Evolutionary conservation across 2,797 vertebrate species (phyloP), one percentile per base, ranked within the genome.

Genomic region (Rhinoraja longicauda): DNA sequence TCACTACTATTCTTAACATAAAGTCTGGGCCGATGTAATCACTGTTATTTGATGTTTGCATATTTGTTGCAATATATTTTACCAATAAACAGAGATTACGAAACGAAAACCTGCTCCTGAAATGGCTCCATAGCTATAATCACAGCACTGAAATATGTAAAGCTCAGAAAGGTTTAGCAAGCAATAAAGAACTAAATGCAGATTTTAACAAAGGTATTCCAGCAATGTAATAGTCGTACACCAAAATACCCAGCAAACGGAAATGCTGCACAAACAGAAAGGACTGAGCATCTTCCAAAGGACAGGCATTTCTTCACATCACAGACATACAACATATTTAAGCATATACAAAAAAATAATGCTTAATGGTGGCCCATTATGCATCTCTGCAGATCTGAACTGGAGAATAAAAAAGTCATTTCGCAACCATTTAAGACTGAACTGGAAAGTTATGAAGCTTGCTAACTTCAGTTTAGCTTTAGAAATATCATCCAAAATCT

Each of bases 131-230:
- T 88, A 32, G n/a, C 59, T 88, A 36, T 17, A 36, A 32, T 67
- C 84, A 7, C 21, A 32, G 62, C n/a, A 67, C 62, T 32, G 36
- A 36, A 88, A 88, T 88, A 88, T 36, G 59, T 88, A 15, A 67
- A 88, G 32, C 62, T 88, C 84, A 24, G 79, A 29, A 88, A 64
- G 32, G 84, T 36, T 88, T n/a, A 67, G n/a, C 62, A 88, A 67
- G n/a, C 62, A 67, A 64, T n/a, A 64, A 4, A 17, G 82, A 86
- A n/a, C 59, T 86, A 62, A 12, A 86, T n/a, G n/a, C 82, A 86
- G 19, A 86, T 29, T n/a, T 62, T 64, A 86, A n/a, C n/a, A 21
- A 84, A 84, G 57, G 84, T n/a, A 88, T 88, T 88, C 64, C n/a
- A 88, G 21, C n/a, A 67, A 88, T 88, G 84, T 32, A 67, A 32